A percentile compares a stretch with the other conserved stretches of the same genome.
Evolutionary conservation across 2,113 vertebrate species (phyloP).

Genomic region (Embiotoca jacksoni): DNA sequence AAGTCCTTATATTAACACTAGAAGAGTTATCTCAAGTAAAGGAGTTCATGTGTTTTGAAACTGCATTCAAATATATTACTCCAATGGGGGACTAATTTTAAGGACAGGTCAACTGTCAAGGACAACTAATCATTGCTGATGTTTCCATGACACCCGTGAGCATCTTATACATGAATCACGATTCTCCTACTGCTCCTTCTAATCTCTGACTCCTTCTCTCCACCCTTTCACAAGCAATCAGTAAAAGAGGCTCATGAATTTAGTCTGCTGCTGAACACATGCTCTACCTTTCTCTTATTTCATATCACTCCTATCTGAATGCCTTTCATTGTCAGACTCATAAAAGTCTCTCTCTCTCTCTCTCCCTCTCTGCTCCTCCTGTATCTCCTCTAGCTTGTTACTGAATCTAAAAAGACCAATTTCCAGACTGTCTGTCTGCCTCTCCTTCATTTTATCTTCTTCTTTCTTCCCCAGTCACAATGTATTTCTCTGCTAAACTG

Average conservation of each 20-base stretch:
- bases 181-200: constrained; percentile 16
- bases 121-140: constrained; percentile 19
- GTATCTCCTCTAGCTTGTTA: constrained; percentile 49
- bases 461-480: constrained; percentile 53
- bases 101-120: constrained; percentile 1
- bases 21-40: not conserved
- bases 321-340: constrained; percentile 66
- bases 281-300: constrained; percentile 57
- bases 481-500: constrained; percentile 63
- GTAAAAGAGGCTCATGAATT: constrained; percentile 66
- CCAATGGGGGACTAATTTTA: not conserved
- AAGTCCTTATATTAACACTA: not conserved
- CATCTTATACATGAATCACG: constrained; percentile 21
- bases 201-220: constrained; percentile 29
- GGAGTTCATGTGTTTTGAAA: not conserved
- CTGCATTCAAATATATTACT: not conserved
- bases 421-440: constrained; percentile 59
- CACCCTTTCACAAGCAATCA: constrained; percentile 51
- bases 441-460: constrained; percentile 49
- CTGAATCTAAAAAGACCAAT: constrained; percentile 60
- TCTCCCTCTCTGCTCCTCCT: constrained; percentile 34
- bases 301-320: constrained; percentile 66
- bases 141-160: constrained; percentile 24
- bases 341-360: constrained; percentile 59
- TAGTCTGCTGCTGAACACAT: constrained; percentile 65